Conservation (phyloP, 2,113 vertebrate species). For the Carollia perspicillata region DNA sequence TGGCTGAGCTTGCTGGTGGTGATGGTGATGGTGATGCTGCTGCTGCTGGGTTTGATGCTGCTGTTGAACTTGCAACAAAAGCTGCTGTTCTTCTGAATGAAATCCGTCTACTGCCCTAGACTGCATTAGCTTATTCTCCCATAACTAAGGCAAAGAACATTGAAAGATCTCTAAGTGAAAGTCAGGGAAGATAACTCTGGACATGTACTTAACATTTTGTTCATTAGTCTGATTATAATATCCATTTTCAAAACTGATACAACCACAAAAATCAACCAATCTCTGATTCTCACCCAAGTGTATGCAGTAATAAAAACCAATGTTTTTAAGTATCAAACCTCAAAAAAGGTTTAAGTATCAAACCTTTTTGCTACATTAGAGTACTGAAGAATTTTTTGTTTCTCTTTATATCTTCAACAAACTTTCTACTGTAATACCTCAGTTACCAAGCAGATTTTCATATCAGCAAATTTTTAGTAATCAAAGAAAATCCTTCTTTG, state of each 20-base stretch:
- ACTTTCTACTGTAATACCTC: neutral
- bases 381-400: neutral
- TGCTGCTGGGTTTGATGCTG: constrained; percentile 88
- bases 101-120: constrained; percentile 98
- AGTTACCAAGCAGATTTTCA: neutral
- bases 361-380: neutral
- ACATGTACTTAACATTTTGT: neutral
- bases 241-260: constrained; percentile 28
- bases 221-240: constrained; percentile 1
- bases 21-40: constrained; percentile 85
- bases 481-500: constrained; percentile 4
- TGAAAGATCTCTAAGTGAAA: constrained; percentile 26
- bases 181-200: neutral
- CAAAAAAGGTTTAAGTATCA: neutral
- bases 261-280: neutral
- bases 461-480: neutral
- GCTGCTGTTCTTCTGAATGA: constrained; percentile 95
- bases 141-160: constrained; percentile 85
- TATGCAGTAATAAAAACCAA: constrained; percentile 25
- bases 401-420: constrained; percentile 2
- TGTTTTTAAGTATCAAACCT: neutral
- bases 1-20: constrained; percentile 80
- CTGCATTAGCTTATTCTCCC: constrained; percentile 98
- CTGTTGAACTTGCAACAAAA: constrained; percentile 90
- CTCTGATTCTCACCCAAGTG: neutral